Evolutionary conservation across 2,888 invertebrate genomes (phyloP), one percentile per base, ranked within the genome.

Genomic region (Orthonychiurus folsomi): DNA sequence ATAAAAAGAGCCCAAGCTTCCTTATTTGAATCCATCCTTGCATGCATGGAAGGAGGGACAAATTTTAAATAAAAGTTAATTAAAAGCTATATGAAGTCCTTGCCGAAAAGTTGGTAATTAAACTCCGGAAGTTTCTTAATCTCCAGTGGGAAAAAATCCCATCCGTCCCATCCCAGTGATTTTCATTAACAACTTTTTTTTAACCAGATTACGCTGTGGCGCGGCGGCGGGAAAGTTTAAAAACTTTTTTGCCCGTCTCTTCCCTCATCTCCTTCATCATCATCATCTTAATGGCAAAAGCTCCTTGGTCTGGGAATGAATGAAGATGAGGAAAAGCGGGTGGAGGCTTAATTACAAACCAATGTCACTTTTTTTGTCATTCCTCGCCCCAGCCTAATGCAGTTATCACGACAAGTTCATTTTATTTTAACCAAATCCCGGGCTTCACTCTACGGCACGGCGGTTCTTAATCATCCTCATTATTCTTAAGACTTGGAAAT

Each of bases 111-210:
- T 37, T 37, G 37, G 15, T 37, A 37, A 37, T 37, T 37, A 37
- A 37, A 37, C 37, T 37, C 37, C 37, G 52, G 37, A 60, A 60
- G 24, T 55, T 55, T 28, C 23, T 26, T 26, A 52, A 50, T 52
- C 27, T 52, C 37, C 54, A 18, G n/a, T 24, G 25, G 54, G 54
- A 23, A 54, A 24, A 24, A 54, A 54, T 21, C 50, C 50, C 50
- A 21, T 50, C 50, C 50, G 50, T n/a, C 50, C 21, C 50, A 50
- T 20, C 21, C 37, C 37, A 53, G 61, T 63, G 63, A 65, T 69
- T 67, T 69, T 69, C 65, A 66, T 66, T 69, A 69, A 63, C 68
- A 63, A 66, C 65, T 67, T 67, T n/a, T n/a, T n/a, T 66, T 66
- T 63, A 65, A 66, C 66, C 59, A 66, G 65, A 66, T 66, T 62